phyloP scores from a whole-genome alignment of 2,113 vertebrate genomes.

The rat (Rattus norvegicus) region GRCr8 NC_086027.1:94985001-94985500 shows the following conservation, averaged over 20 bases:
- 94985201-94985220: conserved; percentile 74
- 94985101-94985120: not conserved
- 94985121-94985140: not conserved
- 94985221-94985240: conserved; percentile 63
- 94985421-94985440: conserved; percentile 81
- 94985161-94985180: conserved; percentile 59
- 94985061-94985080: not conserved
- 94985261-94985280: conserved; percentile 86
- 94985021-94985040: not conserved
- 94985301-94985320: conserved; percentile 86
- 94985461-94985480: conserved; percentile 67
- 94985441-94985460: conserved; percentile 76
- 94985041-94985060: not conserved
- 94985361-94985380: conserved; percentile 82
- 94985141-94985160: not conserved
- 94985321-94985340: conserved; percentile 85
- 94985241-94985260: conserved; percentile 78
- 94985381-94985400: conserved; percentile 80
- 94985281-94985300: conserved; percentile 82
- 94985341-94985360: conserved; percentile 84
- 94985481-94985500: conserved; percentile 74
- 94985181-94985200: conserved; percentile 65
- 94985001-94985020: not conserved
- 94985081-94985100: not conserved
- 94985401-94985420: conserved; percentile 79